A percentile compares a stretch with the other conserved stretches of the same genome.
Conservation (phyloP, 1,140 invertebrate species). For the Cylas formicarius region DNA sequence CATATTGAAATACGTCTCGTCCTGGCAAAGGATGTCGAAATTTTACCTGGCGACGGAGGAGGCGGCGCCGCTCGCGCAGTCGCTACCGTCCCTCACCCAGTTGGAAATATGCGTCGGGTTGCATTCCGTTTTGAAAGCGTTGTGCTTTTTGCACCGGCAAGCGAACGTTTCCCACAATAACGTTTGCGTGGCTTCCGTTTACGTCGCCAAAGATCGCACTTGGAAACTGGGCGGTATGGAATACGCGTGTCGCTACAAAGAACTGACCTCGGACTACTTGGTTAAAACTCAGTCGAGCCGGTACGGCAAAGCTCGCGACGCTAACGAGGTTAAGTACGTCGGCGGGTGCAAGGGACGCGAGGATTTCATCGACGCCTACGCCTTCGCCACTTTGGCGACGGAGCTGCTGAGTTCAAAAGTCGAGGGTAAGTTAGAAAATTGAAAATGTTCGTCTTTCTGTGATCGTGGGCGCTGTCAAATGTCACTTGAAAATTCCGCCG, state of each 20-base stretch:
- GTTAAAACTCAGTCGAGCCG: conserved; percentile 61
- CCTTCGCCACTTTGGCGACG: conserved; percentile 70
- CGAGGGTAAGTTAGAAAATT: conserved; percentile 47
- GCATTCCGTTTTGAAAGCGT: conserved; percentile 63
- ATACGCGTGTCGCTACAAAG: conserved; percentile 62
- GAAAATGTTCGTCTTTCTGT: too few relatives aligned
- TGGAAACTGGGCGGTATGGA: conserved; percentile 81
- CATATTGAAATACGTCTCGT: conserved; percentile 70
- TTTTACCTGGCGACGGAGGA: conserved; percentile 70
- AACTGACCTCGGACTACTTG: conserved; percentile 59
- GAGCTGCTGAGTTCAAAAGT: conserved; percentile 58
- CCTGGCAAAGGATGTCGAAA: conserved; percentile 66
- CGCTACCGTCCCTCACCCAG: conserved; percentile 53
- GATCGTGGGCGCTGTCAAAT: too few relatives aligned
- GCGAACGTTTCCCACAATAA: conserved; percentile 74
- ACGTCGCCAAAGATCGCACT: conserved; percentile 68
- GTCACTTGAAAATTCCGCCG: too few relatives aligned
- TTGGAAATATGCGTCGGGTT: conserved; percentile 73
- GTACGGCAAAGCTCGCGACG: conserved; percentile 56
- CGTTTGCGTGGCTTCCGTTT: conserved; percentile 69
- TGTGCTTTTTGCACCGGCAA: conserved; percentile 74
- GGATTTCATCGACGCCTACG: conserved; percentile 66
- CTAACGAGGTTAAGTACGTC: conserved; percentile 55
- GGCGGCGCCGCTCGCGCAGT: conserved; percentile 60
- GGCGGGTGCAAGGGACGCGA: conserved; percentile 44